These are phyloP conservation scores for Rambutsinella grinnellia DNA, from an alignment of 2,888 invertebrate species.

Conservation along the genomic window DNA sequence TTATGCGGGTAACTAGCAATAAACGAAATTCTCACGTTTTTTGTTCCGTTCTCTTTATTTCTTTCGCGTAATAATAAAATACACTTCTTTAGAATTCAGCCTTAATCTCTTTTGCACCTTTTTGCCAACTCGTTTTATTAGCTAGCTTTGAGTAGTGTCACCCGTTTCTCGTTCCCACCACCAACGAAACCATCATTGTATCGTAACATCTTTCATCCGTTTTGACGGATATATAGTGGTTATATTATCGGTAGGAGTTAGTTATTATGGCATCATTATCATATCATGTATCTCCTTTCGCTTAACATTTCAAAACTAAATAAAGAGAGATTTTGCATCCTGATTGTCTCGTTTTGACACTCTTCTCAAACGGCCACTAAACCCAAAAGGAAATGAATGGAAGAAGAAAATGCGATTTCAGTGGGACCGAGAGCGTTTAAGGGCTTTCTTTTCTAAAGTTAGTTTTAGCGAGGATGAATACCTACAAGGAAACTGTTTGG, in stretches of 20 bases:
- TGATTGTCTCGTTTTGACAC: background rate
- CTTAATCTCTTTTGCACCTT: background rate
- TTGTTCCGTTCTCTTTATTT: background rate
- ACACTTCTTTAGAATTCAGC: no score
- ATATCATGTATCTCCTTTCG: background rate
- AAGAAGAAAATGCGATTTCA: background rate
- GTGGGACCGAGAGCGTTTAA: background rate
- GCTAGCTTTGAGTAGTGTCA: background rate
- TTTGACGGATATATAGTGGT: no score
- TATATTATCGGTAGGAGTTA: background rate
- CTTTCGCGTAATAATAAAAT: background rate
- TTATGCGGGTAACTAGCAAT: constrained; percentile 5
- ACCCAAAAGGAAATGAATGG: background rate
- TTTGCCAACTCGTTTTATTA: background rate
- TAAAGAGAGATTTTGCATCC: background rate
- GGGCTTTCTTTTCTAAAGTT: background rate
- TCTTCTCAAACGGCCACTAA: background rate
- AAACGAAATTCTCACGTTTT: constrained; percentile 37
- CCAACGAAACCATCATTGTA: no score
- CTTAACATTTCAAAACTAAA: background rate
- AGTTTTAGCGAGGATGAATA: background rate
- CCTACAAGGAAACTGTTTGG: background rate
- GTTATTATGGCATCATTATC: background rate
- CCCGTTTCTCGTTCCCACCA: background rate
- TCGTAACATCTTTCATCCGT: no score